Conservation (phyloP, 2,797 vertebrate species). For the Esox masquinongy region DNA sequence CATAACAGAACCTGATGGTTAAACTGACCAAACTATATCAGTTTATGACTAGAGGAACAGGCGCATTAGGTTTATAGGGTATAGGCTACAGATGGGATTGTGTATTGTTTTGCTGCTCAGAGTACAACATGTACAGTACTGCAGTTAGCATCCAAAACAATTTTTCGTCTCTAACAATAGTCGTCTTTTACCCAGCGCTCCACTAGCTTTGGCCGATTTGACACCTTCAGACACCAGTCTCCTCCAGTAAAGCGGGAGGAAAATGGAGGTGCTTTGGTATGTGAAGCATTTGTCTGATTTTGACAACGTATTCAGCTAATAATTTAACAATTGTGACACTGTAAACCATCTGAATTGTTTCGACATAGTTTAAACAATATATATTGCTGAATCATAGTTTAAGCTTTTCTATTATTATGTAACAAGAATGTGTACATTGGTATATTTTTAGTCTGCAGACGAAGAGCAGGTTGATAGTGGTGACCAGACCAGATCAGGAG, state of each 20-base stretch:
- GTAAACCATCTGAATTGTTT: not conserved
- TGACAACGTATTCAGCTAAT: slow-evolving; percentile 1
- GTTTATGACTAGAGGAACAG: not conserved
- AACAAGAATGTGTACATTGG: not conserved
- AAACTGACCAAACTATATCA: not conserved
- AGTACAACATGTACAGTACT: slow-evolving; percentile 24
- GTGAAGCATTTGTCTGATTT: slow-evolving; percentile 24
- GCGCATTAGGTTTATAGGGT: not conserved
- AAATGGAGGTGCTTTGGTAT: slow-evolving; percentile 52
- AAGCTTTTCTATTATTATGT: not conserved
- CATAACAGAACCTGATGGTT: not conserved
- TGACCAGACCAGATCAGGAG: slow-evolving; percentile 58
- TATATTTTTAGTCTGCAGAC: slow-evolving; percentile 45
- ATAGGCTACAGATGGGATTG: not conserved
- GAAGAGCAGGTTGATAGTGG: slow-evolving; percentile 63
- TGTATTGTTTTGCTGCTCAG: not conserved
- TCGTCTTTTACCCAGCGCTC: slow-evolving; percentile 73
- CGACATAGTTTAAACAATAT: not conserved
- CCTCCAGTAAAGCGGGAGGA: slow-evolving; percentile 68
- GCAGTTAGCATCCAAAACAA: slow-evolving; percentile 48
- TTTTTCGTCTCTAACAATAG: slow-evolving; percentile 54
- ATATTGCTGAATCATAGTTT: not conserved
- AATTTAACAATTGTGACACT: slow-evolving; percentile 11
- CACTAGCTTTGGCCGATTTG: slow-evolving; percentile 85
- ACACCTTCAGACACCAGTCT: slow-evolving; percentile 72